Percentiles rank a stretch among this genome's conserved stretches.
These are phyloP conservation scores for Spermophilus dauricus DNA, from an alignment of 2,113 vertebrate species.

Conservation along the genomic window DNA sequence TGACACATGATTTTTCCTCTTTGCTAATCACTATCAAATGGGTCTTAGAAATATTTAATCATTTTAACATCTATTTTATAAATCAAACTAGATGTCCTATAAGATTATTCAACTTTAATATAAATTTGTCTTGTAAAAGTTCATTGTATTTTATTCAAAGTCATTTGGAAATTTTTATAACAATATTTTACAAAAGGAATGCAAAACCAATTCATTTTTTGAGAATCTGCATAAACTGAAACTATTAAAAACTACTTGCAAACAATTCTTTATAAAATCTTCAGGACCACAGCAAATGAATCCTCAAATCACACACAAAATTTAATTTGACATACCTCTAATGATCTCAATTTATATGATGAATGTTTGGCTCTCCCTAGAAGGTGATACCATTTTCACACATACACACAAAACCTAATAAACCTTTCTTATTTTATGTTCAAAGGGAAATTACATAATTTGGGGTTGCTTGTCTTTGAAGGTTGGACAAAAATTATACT, in stretches of 20 bases:
- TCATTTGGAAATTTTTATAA: neutral
- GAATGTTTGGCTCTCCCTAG: neutral
- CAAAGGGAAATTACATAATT: neutral
- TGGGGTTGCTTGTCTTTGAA: neutral
- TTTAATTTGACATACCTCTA: conserved; percentile 5
- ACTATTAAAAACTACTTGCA: neutral
- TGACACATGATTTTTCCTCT: neutral
- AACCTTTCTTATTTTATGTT: neutral
- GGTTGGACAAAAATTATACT: neutral
- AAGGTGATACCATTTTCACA: neutral
- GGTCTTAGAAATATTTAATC: neutral
- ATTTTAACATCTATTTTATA: neutral
- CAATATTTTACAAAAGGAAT: neutral
- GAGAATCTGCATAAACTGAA: neutral
- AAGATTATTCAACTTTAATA: neutral
- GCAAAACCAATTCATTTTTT: neutral
- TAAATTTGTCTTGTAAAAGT: neutral
- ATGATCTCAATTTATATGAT: too few relatives aligned
- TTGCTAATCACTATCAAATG: neutral
- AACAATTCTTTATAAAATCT: conserved; percentile 18
- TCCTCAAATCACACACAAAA: neutral
- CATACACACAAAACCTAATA: neutral
- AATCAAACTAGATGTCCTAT: neutral
- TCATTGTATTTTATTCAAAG: neutral
- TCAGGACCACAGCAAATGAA: neutral